These are phyloP conservation scores for Scarus forsteni DNA, from an alignment of 2,797 vertebrate genomes.

Conservation along the genomic window DNA sequence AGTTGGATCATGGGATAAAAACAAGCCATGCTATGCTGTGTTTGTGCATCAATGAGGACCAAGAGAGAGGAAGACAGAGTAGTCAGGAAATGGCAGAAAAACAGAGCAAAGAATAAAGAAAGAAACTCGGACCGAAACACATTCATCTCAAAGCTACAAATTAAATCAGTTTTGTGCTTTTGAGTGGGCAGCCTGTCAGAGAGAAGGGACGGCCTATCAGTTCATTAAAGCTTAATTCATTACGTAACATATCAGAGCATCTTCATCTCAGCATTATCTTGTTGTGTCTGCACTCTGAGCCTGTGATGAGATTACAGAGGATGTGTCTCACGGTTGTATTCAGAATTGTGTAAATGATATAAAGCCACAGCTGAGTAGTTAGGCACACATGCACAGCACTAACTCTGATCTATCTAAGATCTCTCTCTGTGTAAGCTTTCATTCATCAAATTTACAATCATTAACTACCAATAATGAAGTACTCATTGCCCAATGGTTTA, in stretches of 20 bases:
- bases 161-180: neutral
- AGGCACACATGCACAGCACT: neutral
- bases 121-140: neutral
- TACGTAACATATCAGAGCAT: slow-evolving; percentile 17
- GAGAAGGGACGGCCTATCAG: neutral
- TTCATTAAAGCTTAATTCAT: slow-evolving; percentile 18
- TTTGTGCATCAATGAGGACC: neutral
- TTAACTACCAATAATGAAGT: too few relatives aligned
- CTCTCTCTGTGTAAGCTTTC: too few relatives aligned
- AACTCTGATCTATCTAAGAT: too few relatives aligned
- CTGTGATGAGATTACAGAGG: slow-evolving; percentile 75
- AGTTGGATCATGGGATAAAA: too few relatives aligned
- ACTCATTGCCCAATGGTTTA: too few relatives aligned
- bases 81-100: slow-evolving; percentile 2
- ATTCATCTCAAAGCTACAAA: slow-evolving; percentile 6
- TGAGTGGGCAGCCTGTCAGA: neutral
- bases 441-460: too few relatives aligned
- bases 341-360: slow-evolving; percentile 52
- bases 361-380: slow-evolving; percentile 49
- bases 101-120: neutral
- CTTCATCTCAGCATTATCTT: slow-evolving; percentile 47
- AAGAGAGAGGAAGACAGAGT: neutral
- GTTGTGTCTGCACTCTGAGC: slow-evolving; percentile 43
- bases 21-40: neutral
- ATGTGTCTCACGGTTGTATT: slow-evolving; percentile 69